These are phyloP conservation scores for Beroe forskalii DNA, from an alignment of 37 sponge, comb jelly and placozoan species.

Conservation along the genomic window DNA sequence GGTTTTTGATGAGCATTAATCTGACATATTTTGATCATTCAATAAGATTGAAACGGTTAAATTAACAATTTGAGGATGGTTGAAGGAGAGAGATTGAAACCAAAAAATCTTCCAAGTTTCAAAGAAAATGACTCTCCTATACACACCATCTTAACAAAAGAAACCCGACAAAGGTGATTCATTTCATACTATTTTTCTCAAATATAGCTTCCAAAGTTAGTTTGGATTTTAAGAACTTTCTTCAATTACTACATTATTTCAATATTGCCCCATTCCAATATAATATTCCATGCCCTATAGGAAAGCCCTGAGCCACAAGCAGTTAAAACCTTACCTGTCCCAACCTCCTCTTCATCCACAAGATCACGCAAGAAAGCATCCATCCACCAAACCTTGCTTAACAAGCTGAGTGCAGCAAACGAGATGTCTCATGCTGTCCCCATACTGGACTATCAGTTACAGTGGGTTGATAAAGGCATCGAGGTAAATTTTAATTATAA, in stretches of 20 bases:
- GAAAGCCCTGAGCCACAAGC: neutral
- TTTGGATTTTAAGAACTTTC: too few species aligned
- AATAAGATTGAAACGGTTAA: too few species aligned
- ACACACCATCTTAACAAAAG: conserved; percentile 25
- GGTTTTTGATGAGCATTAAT: too few species aligned
- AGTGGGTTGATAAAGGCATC: conserved; percentile 48
- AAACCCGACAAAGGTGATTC: neutral
- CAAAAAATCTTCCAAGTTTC: conserved; percentile 31
- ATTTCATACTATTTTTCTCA: too few species aligned
- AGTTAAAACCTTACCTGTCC: neutral
- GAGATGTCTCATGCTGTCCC: conserved; percentile 11
- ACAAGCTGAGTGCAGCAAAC: neutral
- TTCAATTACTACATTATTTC: too few species aligned
- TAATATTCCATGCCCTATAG: neutral
- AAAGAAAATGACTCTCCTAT: conserved; percentile 11
- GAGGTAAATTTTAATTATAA: neutral
- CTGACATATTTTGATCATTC: too few species aligned
- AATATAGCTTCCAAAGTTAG: too few species aligned
- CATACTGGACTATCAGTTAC: conserved; percentile 30
- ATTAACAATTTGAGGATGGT: too few species aligned
- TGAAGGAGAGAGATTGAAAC: neutral
- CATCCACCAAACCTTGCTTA: conserved; percentile 1
- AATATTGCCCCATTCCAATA: neutral
- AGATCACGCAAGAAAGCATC: conserved; percentile 8
- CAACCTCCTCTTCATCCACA: neutral